Evolutionary conservation across 2,888 invertebrate species (phyloP).

Genomic region (Linnaemya vulpina): DNA sequence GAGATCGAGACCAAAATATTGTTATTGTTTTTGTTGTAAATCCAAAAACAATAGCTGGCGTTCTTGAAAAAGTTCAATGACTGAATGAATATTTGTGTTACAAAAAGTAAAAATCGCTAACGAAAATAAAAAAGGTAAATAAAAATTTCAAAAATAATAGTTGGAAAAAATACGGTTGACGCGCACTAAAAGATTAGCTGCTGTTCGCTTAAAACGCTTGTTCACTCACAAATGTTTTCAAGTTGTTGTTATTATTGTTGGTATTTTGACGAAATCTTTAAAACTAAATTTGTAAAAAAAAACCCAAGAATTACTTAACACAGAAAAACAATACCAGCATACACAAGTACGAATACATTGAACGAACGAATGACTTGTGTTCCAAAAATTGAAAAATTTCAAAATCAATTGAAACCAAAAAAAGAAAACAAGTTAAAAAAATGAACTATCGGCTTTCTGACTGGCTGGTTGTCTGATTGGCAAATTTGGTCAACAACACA

Average conservation of each 20-base stretch:
- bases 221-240: conserved; percentile 8
- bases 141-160: conserved; percentile 37
- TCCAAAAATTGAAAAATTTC: conserved; percentile 51
- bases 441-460: background rate
- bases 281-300: conserved; percentile 15
- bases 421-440: background rate
- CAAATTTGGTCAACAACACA: conserved; percentile 50
- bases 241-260: conserved; percentile 23
- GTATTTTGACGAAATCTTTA: conserved; percentile 52
- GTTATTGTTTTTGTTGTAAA: background rate
- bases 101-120: conserved; percentile 67
- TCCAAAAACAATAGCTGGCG: conserved; percentile 55
- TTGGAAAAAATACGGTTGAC: conserved; percentile 35
- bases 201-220: conserved; percentile 3
- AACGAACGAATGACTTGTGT: conserved; percentile 2
- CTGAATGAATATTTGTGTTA: conserved; percentile 65
- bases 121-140: conserved; percentile 48
- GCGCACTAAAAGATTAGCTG: conserved; percentile 43
- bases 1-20: background rate
- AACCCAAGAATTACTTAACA: conserved; percentile 24
- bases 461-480: conserved; percentile 2
- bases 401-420: conserved; percentile 33
- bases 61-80: conserved; percentile 72
- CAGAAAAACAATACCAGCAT: conserved; percentile 13
- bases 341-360: background rate